Base-by-base conservation (phyloP, 2,888 invertebrate species). In the Ochropleura plecta region DNA sequence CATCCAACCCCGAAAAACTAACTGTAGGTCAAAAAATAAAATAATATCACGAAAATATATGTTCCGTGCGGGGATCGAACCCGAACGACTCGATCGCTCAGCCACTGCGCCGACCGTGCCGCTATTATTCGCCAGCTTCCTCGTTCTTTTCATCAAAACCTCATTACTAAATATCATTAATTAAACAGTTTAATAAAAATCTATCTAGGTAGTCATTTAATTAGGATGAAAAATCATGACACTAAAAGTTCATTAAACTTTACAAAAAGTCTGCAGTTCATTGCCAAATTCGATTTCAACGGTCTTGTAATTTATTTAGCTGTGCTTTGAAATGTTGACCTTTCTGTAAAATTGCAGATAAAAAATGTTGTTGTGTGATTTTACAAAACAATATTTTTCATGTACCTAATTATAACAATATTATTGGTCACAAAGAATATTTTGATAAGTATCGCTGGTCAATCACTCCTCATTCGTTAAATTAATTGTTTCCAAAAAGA, bases 221-320 rank as follows among this genome's bases (percentile, higher is more conserved):
- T 42, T 60, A 42, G 40, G 5, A n/a, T 48, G 70, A 70, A 53
- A 40, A 14, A 42, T 14, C 46, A 9, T 51, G 48, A 55, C 5
- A 16, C 1, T 53, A 20, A 48, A 20, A 82, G 76, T 69, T 79
- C 66, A 79, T 9, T 60, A 60, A 82, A 79, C 83, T 74, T 55
- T 53, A 18, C 30, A 63, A 55, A 76, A 57, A 44, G 44, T 51
- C 64, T 46, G 14, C 7, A 51, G 20, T 60, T 75, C 69, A 67
- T 20, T 79, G 75, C 69, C 69, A 71, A 75, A 79, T 55, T 66
- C 62, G 12, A 69, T 68, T 53, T n/a, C 20, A 70, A 60, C 10
- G 55, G 49, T 53, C 3, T 7, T 70, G 12, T 40, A n/a, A 69
- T 18, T n/a, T 40, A 53, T 10, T 82, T 70, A 16, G 16, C 1